Evolutionary conservation across 2,888 invertebrate genomes (phyloP).

Genomic region (Zhengitettix transpicula): DNA sequence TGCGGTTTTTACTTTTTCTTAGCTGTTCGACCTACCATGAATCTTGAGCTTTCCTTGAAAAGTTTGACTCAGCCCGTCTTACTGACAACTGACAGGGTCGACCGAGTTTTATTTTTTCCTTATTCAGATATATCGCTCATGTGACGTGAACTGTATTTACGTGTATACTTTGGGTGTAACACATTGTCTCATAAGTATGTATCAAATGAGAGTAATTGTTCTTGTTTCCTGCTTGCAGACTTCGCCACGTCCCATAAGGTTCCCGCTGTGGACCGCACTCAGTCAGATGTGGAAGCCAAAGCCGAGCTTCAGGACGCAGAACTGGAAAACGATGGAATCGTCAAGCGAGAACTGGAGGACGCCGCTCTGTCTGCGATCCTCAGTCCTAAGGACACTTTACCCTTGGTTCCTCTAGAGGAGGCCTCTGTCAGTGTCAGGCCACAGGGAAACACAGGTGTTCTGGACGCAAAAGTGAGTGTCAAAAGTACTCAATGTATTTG

Average conservation of each 20-base stretch:
- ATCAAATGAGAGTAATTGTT: no score
- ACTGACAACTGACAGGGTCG: no score
- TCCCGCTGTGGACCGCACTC: background rate
- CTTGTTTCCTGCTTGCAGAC: background rate
- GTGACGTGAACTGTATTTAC: no score
- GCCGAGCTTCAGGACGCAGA: background rate
- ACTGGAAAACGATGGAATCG: background rate
- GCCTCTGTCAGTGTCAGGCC: background rate
- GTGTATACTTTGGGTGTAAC: no score
- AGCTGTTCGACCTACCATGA: no score
- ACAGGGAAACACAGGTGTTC: background rate
- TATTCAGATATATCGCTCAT: no score
- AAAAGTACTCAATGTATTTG: background rate
- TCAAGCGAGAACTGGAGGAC: background rate
- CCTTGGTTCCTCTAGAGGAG: background rate
- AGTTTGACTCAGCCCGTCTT: no score
- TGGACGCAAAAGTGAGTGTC: background rate
- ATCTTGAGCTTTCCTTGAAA: no score
- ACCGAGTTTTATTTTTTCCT: no score
- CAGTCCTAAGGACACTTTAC: background rate
- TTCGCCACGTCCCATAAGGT: background rate
- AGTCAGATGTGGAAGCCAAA: background rate
- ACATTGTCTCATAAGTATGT: no score
- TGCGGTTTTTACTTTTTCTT: no score
- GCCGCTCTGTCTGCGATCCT: background rate